These are phyloP conservation scores for Blastobasis adustella DNA, from an alignment of 2,888 invertebrate genomes.

Conservation along the genomic window DNA sequence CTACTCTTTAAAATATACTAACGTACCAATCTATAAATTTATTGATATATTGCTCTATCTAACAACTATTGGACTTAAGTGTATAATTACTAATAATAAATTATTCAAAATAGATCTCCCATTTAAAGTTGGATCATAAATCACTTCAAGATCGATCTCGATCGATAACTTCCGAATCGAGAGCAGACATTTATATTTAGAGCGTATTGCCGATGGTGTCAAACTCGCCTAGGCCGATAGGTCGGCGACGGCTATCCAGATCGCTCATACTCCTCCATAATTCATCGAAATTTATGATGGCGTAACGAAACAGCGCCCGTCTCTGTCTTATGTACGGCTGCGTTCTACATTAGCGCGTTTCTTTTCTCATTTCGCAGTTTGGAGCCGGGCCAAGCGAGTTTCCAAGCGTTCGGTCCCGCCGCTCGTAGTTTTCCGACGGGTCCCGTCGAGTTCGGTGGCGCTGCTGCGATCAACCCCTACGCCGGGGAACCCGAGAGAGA, in stretches of 20 bases:
- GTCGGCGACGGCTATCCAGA: conserved; percentile 59
- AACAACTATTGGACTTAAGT: no score
- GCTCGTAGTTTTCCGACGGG: conserved; percentile 71
- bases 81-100: not conserved
- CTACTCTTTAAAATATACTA: no score
- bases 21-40: no score
- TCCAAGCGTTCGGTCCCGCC: conserved; percentile 67
- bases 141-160: conserved; percentile 23
- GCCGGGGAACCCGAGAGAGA: conserved; percentile 50
- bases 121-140: conserved; percentile 15
- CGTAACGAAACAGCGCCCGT: conserved; percentile 53
- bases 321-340: conserved; percentile 62
- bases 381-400: conserved; percentile 74
- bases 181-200: conserved; percentile 51
- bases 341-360: conserved; percentile 64
- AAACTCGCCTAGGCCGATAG: conserved; percentile 60
- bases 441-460: conserved; percentile 66
- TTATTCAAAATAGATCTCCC: not conserved
- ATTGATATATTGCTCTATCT: no score
- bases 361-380: conserved; percentile 75
- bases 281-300: conserved; percentile 64
- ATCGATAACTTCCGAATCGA: conserved; percentile 29
- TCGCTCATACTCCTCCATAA: conserved; percentile 57
- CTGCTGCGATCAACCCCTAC: conserved; percentile 41
- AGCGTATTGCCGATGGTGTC: conserved; percentile 54